phyloP scores from a whole-genome alignment of 92 coral and sea anemone genomes.

The Umimayanthus chanpuru region DNA sequence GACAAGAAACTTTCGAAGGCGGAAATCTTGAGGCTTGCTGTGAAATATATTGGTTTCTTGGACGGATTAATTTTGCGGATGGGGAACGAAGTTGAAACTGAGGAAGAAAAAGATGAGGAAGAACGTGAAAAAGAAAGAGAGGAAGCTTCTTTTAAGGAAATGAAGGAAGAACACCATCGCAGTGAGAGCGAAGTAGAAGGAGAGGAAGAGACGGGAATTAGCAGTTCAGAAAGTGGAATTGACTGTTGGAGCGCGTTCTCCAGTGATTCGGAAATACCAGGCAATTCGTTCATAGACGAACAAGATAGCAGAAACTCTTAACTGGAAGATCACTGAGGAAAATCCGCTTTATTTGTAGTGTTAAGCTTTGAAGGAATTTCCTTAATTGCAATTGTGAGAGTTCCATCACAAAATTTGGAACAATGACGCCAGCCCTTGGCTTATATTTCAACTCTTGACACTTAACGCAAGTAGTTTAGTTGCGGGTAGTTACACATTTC shows the following conservation, averaged over 20 bases:
- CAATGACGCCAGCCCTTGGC: background rate
- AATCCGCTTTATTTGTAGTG: background rate
- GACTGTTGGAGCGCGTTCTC: conserved; percentile 41
- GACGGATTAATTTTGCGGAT: conserved; percentile 25
- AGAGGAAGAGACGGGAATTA: conserved; percentile 34
- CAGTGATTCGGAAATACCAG: conserved; percentile 44
- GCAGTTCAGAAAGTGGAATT: conserved; percentile 38
- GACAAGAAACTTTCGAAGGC: conserved; percentile 64
- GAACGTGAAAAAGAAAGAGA: background rate
- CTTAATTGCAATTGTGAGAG: background rate
- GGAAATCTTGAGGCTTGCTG: conserved; percentile 57
- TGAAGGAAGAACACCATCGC: background rate
- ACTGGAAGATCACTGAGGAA: background rate
- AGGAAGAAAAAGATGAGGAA: background rate
- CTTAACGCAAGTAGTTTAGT: conserved; percentile 11
- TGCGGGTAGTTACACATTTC: background rate
- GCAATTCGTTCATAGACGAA: background rate
- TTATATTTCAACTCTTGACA: background rate
- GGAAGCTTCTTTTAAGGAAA: background rate
- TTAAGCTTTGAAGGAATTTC: background rate
- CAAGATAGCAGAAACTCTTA: background rate
- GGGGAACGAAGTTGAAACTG: background rate
- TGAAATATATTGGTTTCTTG: conserved; percentile 51
- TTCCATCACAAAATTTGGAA: background rate
- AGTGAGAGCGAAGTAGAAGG: background rate